Conservation (phyloP, 1,140 invertebrate species). For the Apocrypta bakeri region DNA sequence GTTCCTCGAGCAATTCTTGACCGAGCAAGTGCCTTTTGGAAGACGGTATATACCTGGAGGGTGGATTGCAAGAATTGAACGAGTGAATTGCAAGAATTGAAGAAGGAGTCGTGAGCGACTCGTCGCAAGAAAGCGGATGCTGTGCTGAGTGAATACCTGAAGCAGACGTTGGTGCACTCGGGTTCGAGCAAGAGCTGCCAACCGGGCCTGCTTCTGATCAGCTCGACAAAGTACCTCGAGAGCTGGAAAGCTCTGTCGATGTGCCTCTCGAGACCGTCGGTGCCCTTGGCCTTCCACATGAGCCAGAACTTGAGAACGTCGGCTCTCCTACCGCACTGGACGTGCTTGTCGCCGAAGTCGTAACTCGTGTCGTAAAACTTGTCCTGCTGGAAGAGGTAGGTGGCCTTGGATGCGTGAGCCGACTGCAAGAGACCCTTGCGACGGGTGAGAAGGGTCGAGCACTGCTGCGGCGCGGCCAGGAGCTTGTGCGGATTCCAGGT, state of each 20-base stretch:
- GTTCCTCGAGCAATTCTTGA: slow-evolving; percentile 79
- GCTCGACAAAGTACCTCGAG: slow-evolving; percentile 81
- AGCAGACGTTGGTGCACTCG: slow-evolving; percentile 95
- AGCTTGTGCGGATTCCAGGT: slow-evolving; percentile 97
- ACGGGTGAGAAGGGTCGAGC: slow-evolving; percentile 83
- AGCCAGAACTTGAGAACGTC: slow-evolving; percentile 98
- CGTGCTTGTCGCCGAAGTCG: slow-evolving; percentile 95
- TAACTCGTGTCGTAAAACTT: slow-evolving; percentile 95
- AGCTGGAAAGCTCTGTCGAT: slow-evolving; percentile 87
- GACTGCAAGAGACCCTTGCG: slow-evolving; percentile 63
- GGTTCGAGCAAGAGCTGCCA: slow-evolving; percentile 87
- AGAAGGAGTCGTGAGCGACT: neutral
- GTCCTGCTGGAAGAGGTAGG: slow-evolving; percentile 96
- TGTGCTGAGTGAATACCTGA: too few species aligned
- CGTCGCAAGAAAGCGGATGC: too few species aligned
- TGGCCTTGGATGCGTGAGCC: slow-evolving; percentile 82
- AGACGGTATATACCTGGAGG: slow-evolving; percentile 84
- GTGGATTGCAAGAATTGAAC: neutral
- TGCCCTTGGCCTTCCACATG: slow-evolving; percentile 98
- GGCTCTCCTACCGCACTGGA: slow-evolving; percentile 93
- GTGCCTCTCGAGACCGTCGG: slow-evolving; percentile 84
- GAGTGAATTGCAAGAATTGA: neutral
- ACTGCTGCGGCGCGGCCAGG: slow-evolving; percentile 91
- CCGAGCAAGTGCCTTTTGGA: slow-evolving; percentile 77
- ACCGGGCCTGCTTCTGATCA: slow-evolving; percentile 80